phyloP scores from a whole-genome alignment of 2,113 vertebrate species.

The Steatornis caripensis region DNA sequence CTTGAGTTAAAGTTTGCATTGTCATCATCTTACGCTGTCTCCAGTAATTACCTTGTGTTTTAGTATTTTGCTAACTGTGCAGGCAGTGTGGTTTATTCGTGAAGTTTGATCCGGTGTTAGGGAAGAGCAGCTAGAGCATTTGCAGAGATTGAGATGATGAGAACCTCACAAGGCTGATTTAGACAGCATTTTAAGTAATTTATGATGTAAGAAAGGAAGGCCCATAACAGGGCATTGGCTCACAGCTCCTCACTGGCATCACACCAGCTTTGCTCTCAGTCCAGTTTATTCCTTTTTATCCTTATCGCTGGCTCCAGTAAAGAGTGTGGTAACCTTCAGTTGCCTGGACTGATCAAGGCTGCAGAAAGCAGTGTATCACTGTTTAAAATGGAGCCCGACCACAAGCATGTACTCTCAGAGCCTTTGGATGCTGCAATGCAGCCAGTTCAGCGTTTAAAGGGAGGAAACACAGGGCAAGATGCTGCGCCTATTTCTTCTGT shows the following conservation, averaged over 20 bases:
- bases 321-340: not conserved
- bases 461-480: not conserved
- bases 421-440: not conserved
- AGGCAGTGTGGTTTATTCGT: not conserved
- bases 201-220: not conserved
- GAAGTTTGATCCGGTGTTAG: not conserved
- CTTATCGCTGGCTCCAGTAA: not conserved
- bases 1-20: not conserved
- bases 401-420: not conserved
- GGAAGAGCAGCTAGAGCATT: not conserved
- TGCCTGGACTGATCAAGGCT: not conserved
- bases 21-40: not conserved
- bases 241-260: not conserved
- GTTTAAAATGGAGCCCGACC: not conserved
- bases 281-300: not conserved
- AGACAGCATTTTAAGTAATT: not conserved
- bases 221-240: not conserved
- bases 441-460: not conserved
- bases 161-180: not conserved
- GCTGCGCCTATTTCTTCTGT: conserved; percentile 25
- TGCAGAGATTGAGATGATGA: not conserved
- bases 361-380: not conserved
- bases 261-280: not conserved
- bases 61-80: not conserved
- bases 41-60: conserved; percentile 15